These are phyloP conservation scores for Misgurnus anguillicaudatus DNA, from an alignment of 2,113 vertebrate species.

Conservation along the genomic window DNA sequence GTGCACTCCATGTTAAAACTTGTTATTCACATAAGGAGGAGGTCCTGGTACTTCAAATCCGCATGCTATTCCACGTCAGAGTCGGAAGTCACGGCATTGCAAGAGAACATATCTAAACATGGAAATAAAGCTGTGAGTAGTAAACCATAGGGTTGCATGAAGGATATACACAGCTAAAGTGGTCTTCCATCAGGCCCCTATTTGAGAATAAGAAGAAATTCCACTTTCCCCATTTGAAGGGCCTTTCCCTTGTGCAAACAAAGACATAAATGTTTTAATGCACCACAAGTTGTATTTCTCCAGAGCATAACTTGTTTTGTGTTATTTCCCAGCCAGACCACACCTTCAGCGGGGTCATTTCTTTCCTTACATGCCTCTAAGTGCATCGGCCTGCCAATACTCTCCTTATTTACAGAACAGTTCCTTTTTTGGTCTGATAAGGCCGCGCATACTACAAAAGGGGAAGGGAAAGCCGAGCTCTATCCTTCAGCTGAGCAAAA, in stretches of 20 bases:
- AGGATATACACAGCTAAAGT: background rate
- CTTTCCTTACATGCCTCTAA: conserved; percentile 60
- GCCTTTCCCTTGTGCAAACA: conserved; percentile 4
- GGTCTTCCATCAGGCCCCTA: background rate
- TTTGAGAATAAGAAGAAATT: background rate
- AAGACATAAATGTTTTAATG: conserved; percentile 18
- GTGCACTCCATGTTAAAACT: no score
- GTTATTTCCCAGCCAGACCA: conserved; percentile 26
- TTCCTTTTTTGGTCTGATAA: conserved; percentile 73
- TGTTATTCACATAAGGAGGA: no score
- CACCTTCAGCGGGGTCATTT: conserved; percentile 42
- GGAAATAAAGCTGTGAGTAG: conserved; percentile 47
- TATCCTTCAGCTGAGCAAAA: conserved; percentile 38
- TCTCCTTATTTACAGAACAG: conserved; percentile 64
- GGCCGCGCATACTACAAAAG: conserved; percentile 33
- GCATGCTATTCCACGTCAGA: background rate
- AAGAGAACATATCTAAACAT: conserved; percentile 60
- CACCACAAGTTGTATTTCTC: conserved; percentile 27
- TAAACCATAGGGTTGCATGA: conserved; percentile 3
- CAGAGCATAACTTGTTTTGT: conserved; percentile 18
- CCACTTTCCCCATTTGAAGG: background rate
- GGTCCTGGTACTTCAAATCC: background rate
- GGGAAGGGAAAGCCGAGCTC: conserved; percentile 39
- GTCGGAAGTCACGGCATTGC: conserved; percentile 4
- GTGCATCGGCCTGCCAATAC: conserved; percentile 44